Base-by-base conservation (phyloP, 2,888 invertebrate species). In the Nebria brevicollis region DNA sequence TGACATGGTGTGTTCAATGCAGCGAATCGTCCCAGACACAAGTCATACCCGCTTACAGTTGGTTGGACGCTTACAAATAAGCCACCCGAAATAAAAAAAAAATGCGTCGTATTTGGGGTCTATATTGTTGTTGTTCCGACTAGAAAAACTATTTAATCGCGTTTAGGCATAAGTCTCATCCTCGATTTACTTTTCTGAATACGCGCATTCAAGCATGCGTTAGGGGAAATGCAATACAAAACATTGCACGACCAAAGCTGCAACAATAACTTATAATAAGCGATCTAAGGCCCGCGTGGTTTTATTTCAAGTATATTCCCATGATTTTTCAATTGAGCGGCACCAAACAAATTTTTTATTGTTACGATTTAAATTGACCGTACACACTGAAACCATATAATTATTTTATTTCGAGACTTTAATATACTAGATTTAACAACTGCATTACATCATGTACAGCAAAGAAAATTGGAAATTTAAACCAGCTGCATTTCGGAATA, bases 91-190 rank as follows among this genome's bases (percentile, higher is more conserved):
- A 34, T 20, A 20, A 20, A 20, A 20, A 20, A 54, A 54, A 54
- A 54, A 54, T 54, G 54, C 4, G 54, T 11, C 54, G 54, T 54
- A 54, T 54, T 54, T 54, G 54, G 54, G 54, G 54, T 54, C 8
- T 54, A 54, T 54, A 54, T 54, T 54, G 54, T 13, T 54, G 54
- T 54, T 54, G 54, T 54, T 11, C 54, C 54, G 54, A 54, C 54
- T 54, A 54, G 54, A 54, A 54, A 54, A 54, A 54, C 54, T 54
- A 54, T 54, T 54, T 54, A 54, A 54, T 54, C 54, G 54, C 54
- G 54, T 54, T 54, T 54, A 54, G 54, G 54, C 54, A 54, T 54
- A 54, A 54, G 54, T 54, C 54, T 54, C 54, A 54, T 54, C 54
- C 11, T 54, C 54, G 54, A 54, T 54, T 54, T 54, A 54, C 7